Evolutionary conservation across 2,888 invertebrate genomes (phyloP).

Genomic region (Synanthedon myopaeformis): DNA sequence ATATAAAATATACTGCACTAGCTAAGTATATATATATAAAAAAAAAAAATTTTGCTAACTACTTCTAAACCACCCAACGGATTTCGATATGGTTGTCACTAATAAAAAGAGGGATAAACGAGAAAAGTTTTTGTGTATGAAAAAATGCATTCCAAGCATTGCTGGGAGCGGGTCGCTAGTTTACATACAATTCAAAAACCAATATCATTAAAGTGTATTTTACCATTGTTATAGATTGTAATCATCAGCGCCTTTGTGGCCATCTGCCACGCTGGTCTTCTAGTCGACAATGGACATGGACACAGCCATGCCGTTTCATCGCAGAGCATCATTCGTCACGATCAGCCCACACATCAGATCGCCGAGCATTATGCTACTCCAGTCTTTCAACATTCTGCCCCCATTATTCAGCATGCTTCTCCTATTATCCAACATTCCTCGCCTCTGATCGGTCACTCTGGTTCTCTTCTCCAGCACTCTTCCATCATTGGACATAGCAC

Average conservation of each 20-base stretch:
- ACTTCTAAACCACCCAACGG: no score
- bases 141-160: no score
- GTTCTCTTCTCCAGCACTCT: constrained; percentile 22
- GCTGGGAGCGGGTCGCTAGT: background rate
- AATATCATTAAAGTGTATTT: background rate
- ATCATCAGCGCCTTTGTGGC: constrained; percentile 52
- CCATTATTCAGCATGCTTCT: constrained; percentile 13
- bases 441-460: constrained; percentile 11
- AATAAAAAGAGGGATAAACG: no score
- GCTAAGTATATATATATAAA: no score
- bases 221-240: constrained; percentile 37
- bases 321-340: constrained; percentile 53
- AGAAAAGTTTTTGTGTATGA: no score
- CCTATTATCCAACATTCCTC: constrained; percentile 8
- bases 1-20: no score
- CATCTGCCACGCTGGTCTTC: constrained; percentile 51
- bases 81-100: no score
- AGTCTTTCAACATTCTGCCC: constrained; percentile 18
- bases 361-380: constrained; percentile 23
- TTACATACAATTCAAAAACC: background rate
- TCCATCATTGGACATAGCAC: constrained; percentile 18
- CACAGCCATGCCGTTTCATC: constrained; percentile 46
- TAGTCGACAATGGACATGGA: constrained; percentile 39
- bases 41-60: no score
- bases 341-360: constrained; percentile 36